These are phyloP conservation scores for Dryas iulia DNA, from an alignment of 1,140 invertebrate species.

Conservation along the genomic window DNA sequence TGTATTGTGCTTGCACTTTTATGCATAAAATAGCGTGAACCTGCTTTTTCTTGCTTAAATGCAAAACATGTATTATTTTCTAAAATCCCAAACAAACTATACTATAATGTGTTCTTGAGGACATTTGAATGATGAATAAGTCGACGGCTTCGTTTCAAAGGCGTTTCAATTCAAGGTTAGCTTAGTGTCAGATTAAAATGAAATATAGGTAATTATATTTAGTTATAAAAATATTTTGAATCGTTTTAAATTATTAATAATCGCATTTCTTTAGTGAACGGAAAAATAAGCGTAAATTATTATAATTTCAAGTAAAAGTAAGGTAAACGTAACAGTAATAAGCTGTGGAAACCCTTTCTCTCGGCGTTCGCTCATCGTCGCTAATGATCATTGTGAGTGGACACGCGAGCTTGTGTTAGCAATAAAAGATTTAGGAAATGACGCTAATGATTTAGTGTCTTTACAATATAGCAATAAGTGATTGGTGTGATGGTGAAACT, in stretches of 20 bases:
- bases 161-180: neutral
- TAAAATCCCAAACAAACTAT: neutral
- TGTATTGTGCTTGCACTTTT: too few species aligned
- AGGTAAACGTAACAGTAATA: neutral
- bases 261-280: too few species aligned
- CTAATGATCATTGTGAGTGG: slow-evolving; percentile 1
- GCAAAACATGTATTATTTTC: too few species aligned
- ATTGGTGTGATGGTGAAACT: too few species aligned
- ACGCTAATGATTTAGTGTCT: neutral
- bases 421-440: neutral
- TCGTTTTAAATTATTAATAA: too few species aligned
- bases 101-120: neutral
- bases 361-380: neutral
- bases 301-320: neutral
- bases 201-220: too few species aligned
- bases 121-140: neutral
- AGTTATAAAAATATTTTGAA: too few species aligned
- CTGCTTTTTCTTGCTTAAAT: too few species aligned
- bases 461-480: too few species aligned
- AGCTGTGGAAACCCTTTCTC: neutral
- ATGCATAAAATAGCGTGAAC: too few species aligned
- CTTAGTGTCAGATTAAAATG: neutral
- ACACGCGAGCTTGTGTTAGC: neutral
- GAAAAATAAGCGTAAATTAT: neutral
- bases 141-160: neutral